A percentile compares a stretch with the other conserved stretches of the same genome.
Conservation (phyloP, 2,797 vertebrate genomes). For the Melanotaenia boesemani region DNA sequence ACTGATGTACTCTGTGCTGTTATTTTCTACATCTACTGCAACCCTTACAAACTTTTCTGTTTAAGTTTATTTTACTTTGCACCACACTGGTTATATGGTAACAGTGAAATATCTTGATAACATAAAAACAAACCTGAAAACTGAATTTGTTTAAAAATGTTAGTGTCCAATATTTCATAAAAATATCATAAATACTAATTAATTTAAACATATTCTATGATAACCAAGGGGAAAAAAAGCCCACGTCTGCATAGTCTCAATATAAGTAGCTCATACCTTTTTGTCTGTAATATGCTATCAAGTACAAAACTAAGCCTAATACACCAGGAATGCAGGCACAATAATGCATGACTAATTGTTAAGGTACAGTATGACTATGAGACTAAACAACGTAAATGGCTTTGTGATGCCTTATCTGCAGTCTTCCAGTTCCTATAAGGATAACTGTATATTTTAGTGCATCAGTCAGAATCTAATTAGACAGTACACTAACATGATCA, state of each 20-base stretch:
- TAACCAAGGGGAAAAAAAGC: background rate
- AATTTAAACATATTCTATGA: background rate
- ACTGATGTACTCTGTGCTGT: background rate
- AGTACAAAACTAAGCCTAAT: background rate
- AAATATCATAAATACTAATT: too few species aligned
- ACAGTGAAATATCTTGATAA: background rate
- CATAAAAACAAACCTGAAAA: background rate
- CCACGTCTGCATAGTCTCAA: background rate
- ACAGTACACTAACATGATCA: constrained; percentile 69
- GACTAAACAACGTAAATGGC: background rate
- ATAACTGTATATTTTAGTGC: constrained; percentile 24
- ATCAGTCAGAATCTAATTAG: constrained; percentile 62
- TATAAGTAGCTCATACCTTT: background rate
- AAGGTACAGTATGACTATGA: constrained; percentile 14
- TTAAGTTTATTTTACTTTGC: background rate
- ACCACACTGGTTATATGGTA: background rate
- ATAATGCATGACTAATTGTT: constrained; percentile 2
- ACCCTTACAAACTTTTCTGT: background rate
- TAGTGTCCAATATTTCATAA: background rate
- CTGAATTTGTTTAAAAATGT: background rate
- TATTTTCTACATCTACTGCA: background rate
- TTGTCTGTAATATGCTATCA: background rate
- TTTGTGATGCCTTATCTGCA: constrained; percentile 31
- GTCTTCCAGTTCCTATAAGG: constrained; percentile 17
- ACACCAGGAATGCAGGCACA: background rate